Base-by-base conservation (phyloP, 2,888 invertebrate genomes). In the Polydrusus tereticollis region DNA sequence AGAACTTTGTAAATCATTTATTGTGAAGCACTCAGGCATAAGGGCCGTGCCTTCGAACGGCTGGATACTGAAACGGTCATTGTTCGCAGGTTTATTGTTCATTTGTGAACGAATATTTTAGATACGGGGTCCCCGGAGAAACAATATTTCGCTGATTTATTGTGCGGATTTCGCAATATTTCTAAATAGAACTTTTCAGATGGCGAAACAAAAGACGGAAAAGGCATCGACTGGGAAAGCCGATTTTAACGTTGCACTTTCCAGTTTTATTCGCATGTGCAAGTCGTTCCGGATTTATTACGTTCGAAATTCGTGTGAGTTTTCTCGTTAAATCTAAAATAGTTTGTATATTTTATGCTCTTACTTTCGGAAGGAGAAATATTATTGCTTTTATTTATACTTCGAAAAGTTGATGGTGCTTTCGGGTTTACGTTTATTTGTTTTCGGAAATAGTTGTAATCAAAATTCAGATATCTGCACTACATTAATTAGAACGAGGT, bases 1-100 rank as follows among this genome's bases (percentile, higher is more conserved):
- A 79, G 79, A 79, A 79, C 75, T 78, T 77, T 79, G 71, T 66
- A 71, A 71, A 66, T 71, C 66, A 66, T 71, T 66, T 66, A 71
- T 66, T 52, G 36, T 36, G 36, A 36, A 36, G 36, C 36, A 36
- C 36, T 36, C 36, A 6, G 36, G 36, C 36, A 36, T 6, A 12
- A 36, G 36, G 36, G 36, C 6, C 10, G 10, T 29, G 29, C 7
- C 62, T 55, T 36, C 52, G 38, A 50, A 68, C 59, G 58, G 60
- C 65, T 71, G 72, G 60, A 67, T 67, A 72, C 69, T 65, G 65
- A 69, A 65, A 52, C 60, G 73, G 69, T 73, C 73, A 73, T 73
- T 73, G 73, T 73, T 73, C 69, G 69, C 57, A 36, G 65, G 33
- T 69, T 73, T 73, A 73, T 73, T 73, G 73, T 73, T 73, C 69